Percentiles rank a stretch among this genome's conserved stretches.
These are phyloP conservation scores for Ceraclea dissimilis DNA, from an alignment of 2,888 invertebrate species.

Conservation along the genomic window DNA sequence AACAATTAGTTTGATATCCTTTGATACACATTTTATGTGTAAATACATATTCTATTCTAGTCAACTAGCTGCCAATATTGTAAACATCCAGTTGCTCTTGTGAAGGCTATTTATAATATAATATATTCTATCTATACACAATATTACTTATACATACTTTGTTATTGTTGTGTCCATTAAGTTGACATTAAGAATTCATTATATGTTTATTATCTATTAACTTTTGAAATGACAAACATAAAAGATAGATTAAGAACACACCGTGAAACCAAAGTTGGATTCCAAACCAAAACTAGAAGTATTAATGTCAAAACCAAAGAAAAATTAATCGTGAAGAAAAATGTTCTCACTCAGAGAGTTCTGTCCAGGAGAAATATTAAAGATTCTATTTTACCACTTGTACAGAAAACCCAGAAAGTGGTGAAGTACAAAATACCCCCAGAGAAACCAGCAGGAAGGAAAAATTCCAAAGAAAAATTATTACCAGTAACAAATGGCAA, in stretches of 20 bases:
- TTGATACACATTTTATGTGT: not conserved
- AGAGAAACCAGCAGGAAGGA: too few relatives aligned
- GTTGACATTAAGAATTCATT: not conserved
- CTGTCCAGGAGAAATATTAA: not conserved
- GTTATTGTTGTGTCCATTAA: too few relatives aligned
- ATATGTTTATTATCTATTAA: not conserved
- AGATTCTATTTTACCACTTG: not conserved
- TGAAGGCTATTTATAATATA: not conserved
- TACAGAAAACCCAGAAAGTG: too few relatives aligned
- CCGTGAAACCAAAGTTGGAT: conserved; percentile 31
- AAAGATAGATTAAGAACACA: conserved; percentile 31
- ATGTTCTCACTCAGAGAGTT: not conserved
- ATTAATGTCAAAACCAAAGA: conserved; percentile 17
- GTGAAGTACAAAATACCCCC: too few relatives aligned
- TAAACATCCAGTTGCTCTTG: not conserved
- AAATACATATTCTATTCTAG: conserved; percentile 16
- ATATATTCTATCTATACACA: not conserved
- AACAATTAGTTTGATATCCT: not conserved
- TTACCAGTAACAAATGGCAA: too few relatives aligned
- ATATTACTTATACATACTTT: not conserved
- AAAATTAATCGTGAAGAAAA: conserved; percentile 10
- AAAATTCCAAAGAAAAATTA: too few relatives aligned
- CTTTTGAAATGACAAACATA: conserved; percentile 43
- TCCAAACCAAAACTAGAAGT: conserved; percentile 24
- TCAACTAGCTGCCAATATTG: conserved; percentile 21